phyloP scores from a whole-genome alignment of 2,888 invertebrate genomes.

The Macropis europaea region DNA sequence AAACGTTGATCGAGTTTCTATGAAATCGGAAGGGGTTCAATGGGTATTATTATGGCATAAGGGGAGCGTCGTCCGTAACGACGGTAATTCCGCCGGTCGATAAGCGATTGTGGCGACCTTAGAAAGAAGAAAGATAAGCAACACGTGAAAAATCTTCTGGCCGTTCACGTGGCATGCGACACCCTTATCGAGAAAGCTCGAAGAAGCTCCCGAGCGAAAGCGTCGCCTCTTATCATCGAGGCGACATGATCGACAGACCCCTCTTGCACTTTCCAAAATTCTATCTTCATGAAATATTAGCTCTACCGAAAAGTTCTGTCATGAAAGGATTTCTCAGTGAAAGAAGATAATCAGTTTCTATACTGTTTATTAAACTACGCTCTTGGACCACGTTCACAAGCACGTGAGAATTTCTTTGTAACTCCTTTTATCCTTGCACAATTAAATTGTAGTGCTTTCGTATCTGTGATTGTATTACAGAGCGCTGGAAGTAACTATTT shows the following conservation, averaged over 20 bases:
- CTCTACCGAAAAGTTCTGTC: too few relatives aligned
- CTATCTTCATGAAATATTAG: too few relatives aligned
- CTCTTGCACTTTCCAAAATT: too few relatives aligned
- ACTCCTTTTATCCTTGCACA: too few relatives aligned
- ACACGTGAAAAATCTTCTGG: slow-evolving; percentile 53
- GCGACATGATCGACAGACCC: neutral
- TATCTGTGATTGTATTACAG: too few relatives aligned
- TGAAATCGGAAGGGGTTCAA: slow-evolving; percentile 35
- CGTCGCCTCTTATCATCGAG: slow-evolving; percentile 2
- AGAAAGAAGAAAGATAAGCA: slow-evolving; percentile 48
- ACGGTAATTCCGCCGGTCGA: slow-evolving; percentile 45
- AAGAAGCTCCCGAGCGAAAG: slow-evolving; percentile 9
- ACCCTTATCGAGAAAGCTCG: slow-evolving; percentile 35
- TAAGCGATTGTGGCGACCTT: slow-evolving; percentile 30
- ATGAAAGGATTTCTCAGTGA: too few relatives aligned
- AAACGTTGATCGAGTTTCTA: slow-evolving; percentile 40
- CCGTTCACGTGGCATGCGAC: slow-evolving; percentile 15
- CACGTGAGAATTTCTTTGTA: too few relatives aligned
- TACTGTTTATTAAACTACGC: too few relatives aligned
- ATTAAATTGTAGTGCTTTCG: too few relatives aligned
- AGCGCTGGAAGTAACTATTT: too few relatives aligned
- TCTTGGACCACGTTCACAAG: too few relatives aligned
- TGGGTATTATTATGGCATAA: slow-evolving; percentile 51
- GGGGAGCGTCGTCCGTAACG: slow-evolving; percentile 42
- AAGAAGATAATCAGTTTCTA: too few relatives aligned